Percentiles rank a stretch among this genome's conserved stretches.
Conservation (phyloP, 2,888 invertebrate genomes). For the Drosophila putrida region DNA sequence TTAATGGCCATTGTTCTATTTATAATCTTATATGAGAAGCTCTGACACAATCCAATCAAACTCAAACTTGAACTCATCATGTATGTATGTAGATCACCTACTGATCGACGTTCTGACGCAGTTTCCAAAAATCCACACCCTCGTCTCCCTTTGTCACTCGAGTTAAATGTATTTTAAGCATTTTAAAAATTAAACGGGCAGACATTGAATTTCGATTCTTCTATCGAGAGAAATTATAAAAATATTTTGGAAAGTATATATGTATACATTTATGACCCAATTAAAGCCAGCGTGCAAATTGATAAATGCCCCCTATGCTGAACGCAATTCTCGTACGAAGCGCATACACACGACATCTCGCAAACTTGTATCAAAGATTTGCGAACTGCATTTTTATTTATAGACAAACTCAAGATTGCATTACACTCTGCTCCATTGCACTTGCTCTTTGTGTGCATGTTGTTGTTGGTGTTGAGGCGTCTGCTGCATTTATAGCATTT, state of each 20-base stretch:
- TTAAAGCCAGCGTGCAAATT: conserved; percentile 68
- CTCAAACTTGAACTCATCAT: conserved; percentile 73
- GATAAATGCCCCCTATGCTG: conserved; percentile 49
- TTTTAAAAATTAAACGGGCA: conserved; percentile 19
- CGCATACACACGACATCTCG: conserved; percentile 32
- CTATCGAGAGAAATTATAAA: conserved; percentile 51
- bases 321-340: conserved; percentile 42
- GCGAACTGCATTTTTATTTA: conserved; percentile 68
- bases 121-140: not conserved
- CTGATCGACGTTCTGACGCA: conserved; percentile 32
- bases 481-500: conserved; percentile 37
- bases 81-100: conserved; percentile 10
- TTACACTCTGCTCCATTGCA: conserved; percentile 64
- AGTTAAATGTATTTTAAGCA: conserved; percentile 41
- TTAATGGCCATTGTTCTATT: conserved; percentile 41
- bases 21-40: conserved; percentile 26
- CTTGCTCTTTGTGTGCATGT: conserved; percentile 25
- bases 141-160: conserved; percentile 16
- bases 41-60: conserved; percentile 24
- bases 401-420: conserved; percentile 72
- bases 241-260: conserved; percentile 70
- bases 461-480: conserved; percentile 12
- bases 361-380: conserved; percentile 69
- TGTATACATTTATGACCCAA: conserved; percentile 76
- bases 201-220: conserved; percentile 32